phyloP scores from a whole-genome alignment of 2,888 invertebrate species.

The Euclidia mi region DNA sequence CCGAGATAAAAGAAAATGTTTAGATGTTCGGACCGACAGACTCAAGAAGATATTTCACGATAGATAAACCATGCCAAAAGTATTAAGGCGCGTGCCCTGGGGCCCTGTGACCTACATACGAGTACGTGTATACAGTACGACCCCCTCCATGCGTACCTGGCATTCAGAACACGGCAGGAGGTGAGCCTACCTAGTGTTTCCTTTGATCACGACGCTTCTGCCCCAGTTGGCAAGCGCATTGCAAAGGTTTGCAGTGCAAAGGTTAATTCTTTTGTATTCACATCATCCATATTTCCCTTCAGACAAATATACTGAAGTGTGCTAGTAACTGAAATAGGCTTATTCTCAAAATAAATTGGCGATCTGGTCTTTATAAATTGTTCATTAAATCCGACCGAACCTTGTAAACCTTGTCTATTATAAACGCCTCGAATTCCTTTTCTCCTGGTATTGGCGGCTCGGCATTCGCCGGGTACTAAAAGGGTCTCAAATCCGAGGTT shows the following conservation, averaged over 20 bases:
- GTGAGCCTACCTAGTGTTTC: constrained; percentile 65
- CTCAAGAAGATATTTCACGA: constrained; percentile 39
- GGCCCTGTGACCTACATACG: constrained; percentile 65
- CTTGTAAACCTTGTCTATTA: constrained; percentile 47
- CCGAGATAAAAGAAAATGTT: no score
- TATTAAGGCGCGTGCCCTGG: constrained; percentile 51
- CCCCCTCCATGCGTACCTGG: constrained; percentile 63
- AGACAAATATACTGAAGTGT: constrained; percentile 8
- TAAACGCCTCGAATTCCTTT: constrained; percentile 51
- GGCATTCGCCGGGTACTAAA: constrained; percentile 48
- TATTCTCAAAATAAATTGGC: constrained; percentile 26
- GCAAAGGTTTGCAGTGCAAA: constrained; percentile 57
- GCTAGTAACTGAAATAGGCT: constrained; percentile 10
- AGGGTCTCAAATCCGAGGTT: constrained; percentile 55
- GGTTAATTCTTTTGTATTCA: constrained; percentile 67
- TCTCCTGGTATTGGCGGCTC: constrained; percentile 40
- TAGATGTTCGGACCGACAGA: no score
- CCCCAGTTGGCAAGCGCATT: constrained; percentile 71
- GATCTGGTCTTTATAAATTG: constrained; percentile 37
- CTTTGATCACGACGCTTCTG: constrained; percentile 75
- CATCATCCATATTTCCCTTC: constrained; percentile 23
- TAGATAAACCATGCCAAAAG: constrained; percentile 42
- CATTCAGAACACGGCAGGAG: constrained; percentile 72
- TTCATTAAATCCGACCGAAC: constrained; percentile 49
- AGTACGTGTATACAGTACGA: constrained; percentile 44